These are phyloP conservation scores for Gopherus evgoodei DNA, from an alignment of 2,113 vertebrate genomes.

Conservation along the genomic window DNA sequence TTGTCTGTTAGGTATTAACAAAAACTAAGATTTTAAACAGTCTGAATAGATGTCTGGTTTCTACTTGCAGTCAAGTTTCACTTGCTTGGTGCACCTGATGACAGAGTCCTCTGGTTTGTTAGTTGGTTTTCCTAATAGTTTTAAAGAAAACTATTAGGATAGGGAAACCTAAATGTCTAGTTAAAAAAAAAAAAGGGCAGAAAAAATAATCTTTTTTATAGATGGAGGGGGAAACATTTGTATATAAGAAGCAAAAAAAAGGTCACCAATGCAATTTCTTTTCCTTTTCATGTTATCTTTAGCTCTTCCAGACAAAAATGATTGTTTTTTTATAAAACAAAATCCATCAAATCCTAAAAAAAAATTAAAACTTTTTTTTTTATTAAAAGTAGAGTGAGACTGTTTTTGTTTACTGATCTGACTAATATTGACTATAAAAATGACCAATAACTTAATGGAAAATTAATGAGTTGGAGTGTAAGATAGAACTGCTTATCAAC, in stretches of 20 bases:
- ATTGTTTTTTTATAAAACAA: neutral
- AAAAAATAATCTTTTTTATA: neutral
- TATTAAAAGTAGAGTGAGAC: neutral
- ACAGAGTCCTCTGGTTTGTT: neutral
- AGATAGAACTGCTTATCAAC: neutral
- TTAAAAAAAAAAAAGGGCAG: neutral
- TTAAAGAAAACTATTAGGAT: neutral
- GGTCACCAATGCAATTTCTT: neutral
- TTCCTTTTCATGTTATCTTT: neutral
- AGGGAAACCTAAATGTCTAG: neutral
- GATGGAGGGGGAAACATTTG: neutral
- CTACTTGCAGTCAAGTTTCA: neutral
- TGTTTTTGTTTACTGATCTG: neutral
- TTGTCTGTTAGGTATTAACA: neutral
- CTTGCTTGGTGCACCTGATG: neutral
- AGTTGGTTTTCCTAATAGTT: neutral
- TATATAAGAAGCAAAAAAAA: neutral
- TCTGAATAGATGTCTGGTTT: neutral
- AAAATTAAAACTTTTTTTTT: neutral
- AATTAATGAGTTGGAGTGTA: neutral
- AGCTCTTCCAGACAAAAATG: neutral
- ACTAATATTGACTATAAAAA: neutral
- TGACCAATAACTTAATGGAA: neutral
- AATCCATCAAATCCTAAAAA: neutral
- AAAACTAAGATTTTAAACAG: neutral